Base-by-base conservation (phyloP, 2,113 vertebrate genomes). In the Canis aureus region DNA sequence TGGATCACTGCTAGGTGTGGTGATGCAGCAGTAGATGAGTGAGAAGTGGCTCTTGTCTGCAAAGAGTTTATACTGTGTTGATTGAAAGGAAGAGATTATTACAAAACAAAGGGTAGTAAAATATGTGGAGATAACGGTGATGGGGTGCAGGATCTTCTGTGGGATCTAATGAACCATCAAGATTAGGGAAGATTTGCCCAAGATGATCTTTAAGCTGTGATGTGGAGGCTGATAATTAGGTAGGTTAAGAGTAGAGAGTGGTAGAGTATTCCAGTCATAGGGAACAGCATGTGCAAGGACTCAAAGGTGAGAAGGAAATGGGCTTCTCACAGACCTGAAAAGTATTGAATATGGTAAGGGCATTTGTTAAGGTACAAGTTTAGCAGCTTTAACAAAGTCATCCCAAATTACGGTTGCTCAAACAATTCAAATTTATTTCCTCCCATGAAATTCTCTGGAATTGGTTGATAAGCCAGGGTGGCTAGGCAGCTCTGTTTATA, bases 401-500 rank as follows among this genome's bases (percentile, higher is more conserved):
- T 19, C 38, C 11, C 9, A 83, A 25, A 35, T 76, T 59, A 82
- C 0, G 53, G 73, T 35, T 51, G 16, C 20, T 89, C 1, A 78
- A 53, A 86, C 6, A 89, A 95, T 15, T n/a, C 7, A 55, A 51
- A n/a, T 38, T 49, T 55, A 57, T 89, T 97, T 92, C 27, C 35
- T 62, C 15, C 53, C 7, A 4, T 53, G 19, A 92, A 82, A 11
- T 71, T 51, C n/a, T 43, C 19, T 74, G 32, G 62, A 74, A 74
- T 38, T 91, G 59, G 76, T 89, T 12, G 2, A 15, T 8, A 81
- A 79, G 6, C 23, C 53, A 89, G n/a, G 16, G 19, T n/a, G 11
- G 13, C 29, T 71, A 55, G 23, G 32, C n/a, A 74, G 10, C 35
- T 95, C 32, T 90, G 8, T 35, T 91, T 35, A 17, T 76, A 76